Evolutionary conservation across 2,888 invertebrate species (phyloP).

Genomic region (Caenorhabditis japonica): DNA sequence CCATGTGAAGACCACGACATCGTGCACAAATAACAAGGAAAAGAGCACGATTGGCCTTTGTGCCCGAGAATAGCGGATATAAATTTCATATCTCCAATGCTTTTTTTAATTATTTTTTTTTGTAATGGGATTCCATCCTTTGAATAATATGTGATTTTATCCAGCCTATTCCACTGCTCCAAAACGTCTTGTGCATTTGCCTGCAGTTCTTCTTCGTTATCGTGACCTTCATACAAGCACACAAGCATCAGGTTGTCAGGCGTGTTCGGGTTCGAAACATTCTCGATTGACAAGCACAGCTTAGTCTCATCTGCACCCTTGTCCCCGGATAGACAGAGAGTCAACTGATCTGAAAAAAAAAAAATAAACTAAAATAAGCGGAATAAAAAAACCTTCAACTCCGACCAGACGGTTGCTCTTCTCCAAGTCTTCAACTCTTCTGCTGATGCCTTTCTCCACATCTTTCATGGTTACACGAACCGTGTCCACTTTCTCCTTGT

Average conservation of each 20-base stretch:
- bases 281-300: constrained; percentile 1
- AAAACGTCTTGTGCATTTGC: not conserved
- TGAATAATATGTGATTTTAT: not conserved
- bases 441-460: not conserved
- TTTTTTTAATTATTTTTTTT: not conserved
- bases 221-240: not conserved
- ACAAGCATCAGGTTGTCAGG: constrained; percentile 3
- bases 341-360: not conserved
- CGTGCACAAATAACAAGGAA: constrained; percentile 1
- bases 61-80: not conserved
- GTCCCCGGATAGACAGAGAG: not conserved
- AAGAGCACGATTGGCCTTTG: not conserved
- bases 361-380: not conserved
- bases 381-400: not conserved
- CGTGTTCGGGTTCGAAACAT: not conserved
- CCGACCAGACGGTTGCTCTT: not conserved
- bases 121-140: not conserved
- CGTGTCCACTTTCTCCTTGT: too few species aligned
- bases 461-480: constrained; percentile 1
- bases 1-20: too few species aligned
- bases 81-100: not conserved
- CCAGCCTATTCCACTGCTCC: not conserved
- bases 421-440: not conserved
- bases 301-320: constrained; percentile 11
- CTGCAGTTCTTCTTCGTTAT: not conserved